A percentile compares a stretch with the other conserved stretches of the same genome.
phyloP scores from a whole-genome alignment of 2,113 vertebrate species.

The Tychaedon coryphoeus region DNA sequence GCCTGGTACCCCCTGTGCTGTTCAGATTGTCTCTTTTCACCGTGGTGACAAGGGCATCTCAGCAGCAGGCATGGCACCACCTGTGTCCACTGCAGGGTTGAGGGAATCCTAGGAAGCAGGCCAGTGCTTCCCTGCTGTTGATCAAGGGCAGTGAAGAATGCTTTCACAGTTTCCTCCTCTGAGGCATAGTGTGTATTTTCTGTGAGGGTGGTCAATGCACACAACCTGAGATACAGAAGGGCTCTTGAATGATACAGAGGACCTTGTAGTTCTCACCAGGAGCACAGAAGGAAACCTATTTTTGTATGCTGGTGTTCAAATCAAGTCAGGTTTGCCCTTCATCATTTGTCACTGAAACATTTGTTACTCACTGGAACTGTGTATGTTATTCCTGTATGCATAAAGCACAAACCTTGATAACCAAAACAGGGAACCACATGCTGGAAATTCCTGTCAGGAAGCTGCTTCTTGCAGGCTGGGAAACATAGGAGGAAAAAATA shows the following conservation, averaged over 20 bases:
- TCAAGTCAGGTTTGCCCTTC: neutral
- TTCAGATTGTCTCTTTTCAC: neutral
- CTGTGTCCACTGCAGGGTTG: neutral
- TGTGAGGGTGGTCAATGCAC: neutral
- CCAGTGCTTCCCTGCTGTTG: neutral
- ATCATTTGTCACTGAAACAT: neutral
- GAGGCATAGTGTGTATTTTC: neutral
- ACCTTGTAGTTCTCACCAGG: neutral
- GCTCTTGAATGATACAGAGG: neutral
- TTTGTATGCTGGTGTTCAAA: neutral
- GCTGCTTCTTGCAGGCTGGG: neutral
- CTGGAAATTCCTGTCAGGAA: neutral
- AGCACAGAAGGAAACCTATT: neutral
- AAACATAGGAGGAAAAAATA: neutral
- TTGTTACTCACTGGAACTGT: neutral
- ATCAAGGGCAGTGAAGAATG: neutral
- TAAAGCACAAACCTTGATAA: neutral
- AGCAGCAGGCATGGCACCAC: neutral
- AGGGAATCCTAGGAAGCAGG: neutral
- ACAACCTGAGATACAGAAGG: neutral
- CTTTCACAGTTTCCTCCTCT: neutral
- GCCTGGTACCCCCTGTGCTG: too few species aligned
- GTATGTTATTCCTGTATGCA: accelerated
- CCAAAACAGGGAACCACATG: neutral
- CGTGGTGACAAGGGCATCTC: neutral